Evolutionary conservation across 2,113 vertebrate species (phyloP).

Genomic region (Sapayoa aenigma): DNA sequence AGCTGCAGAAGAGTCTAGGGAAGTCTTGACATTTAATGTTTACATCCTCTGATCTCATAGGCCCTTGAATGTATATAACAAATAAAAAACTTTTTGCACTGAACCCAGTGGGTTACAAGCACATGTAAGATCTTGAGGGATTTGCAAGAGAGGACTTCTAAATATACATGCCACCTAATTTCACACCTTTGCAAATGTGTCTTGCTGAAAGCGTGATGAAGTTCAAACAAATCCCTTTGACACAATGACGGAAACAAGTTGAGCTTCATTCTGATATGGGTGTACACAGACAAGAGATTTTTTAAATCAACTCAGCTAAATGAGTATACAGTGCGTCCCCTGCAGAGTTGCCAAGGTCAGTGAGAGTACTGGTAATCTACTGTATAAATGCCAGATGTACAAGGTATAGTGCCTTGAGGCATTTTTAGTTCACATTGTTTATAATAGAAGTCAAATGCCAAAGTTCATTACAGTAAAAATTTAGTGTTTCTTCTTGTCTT

Average conservation of each 20-base stretch:
- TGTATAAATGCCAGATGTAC: slow-evolving; percentile 55
- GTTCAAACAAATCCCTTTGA: slow-evolving; percentile 42
- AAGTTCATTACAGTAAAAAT: slow-evolving; percentile 57
- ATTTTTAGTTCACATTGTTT: slow-evolving; percentile 47
- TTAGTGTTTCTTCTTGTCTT: slow-evolving; percentile 39
- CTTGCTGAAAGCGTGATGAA: slow-evolving; percentile 11
- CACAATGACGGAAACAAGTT: slow-evolving; percentile 9
- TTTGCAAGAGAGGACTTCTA: neutral
- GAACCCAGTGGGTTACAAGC: neutral
- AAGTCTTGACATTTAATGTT: neutral
- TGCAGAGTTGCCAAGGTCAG: slow-evolving; percentile 68
- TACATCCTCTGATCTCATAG: neutral
- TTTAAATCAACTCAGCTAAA: slow-evolving; percentile 50
- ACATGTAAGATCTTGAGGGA: neutral
- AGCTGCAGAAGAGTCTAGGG: neutral
- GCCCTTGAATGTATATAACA: neutral
- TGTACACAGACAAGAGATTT: slow-evolving; percentile 46
- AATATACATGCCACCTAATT: neutral
- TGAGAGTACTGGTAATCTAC: slow-evolving; percentile 54
- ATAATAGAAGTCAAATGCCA: slow-evolving; percentile 62
- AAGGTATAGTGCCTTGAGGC: slow-evolving; percentile 43
- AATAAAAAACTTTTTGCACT: neutral
- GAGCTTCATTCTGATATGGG: slow-evolving; percentile 37
- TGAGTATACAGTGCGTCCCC: slow-evolving; percentile 56
- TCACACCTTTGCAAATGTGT: slow-evolving; percentile 16